Base-by-base conservation (phyloP, 2,888 invertebrate species). In the Platycheirus albimanus region DNA sequence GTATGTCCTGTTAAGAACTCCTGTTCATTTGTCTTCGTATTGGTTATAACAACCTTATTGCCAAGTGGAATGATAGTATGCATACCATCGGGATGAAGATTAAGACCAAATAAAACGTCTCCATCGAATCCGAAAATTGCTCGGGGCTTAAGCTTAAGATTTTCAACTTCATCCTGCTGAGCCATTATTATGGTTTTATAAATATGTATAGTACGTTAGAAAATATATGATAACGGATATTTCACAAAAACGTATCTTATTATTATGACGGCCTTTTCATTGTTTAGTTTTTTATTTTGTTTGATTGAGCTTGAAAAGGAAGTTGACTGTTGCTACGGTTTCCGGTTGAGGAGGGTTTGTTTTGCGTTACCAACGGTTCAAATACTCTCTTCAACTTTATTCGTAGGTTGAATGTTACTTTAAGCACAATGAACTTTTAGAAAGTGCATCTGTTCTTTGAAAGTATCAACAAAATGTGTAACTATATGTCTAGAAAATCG, bases 61-160 rank as follows among this genome's bases (percentile, higher is more conserved):
- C 96, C 96, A 90, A 96, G 92, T 0, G 96, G 94, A 89, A 95
- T 96, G 3, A 96, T 91, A 1, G 96, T 92, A 87, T 96, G 94
- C 71, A 93, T 90, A 8, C 93, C 92, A 88, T 94, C 93, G 0
- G 96, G 96, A 90, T 96, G 96, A 8, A 95, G 91, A 80, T 94
- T 93, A 1, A 96, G 91, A 0, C 95, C 95, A 81, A 90, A 91
- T 77, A 87, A 88, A 15, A 91, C 91, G 72, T 89, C 86, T 15
- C 96, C 96, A 91, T 96, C 95, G 90, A 96, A 96, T 58, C 96
- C 96, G 86, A 96, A 95, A 77, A 96, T 95, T 49, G 94, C 94
- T 67, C 93, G 92, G 3, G 95, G 90, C 87, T 94, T 92, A 70
- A 96, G 92, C 87, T 93, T 93, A 87, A 93, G 91, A 1, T 90